Evolutionary conservation across 53 echinoderm and acorn worm species (phyloP).

Genomic region (Echinometra lucunter): DNA sequence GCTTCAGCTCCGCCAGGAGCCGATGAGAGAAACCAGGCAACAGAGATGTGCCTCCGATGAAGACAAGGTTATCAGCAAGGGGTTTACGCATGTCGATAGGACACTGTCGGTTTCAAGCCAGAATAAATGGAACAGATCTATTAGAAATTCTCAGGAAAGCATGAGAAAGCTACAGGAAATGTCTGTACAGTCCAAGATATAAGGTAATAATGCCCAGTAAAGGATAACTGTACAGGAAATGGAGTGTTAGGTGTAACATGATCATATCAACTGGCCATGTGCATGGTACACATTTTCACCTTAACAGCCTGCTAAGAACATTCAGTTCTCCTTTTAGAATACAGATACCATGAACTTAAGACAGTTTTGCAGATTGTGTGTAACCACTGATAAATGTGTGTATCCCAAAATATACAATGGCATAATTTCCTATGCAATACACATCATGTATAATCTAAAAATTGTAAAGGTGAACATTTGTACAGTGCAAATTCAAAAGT

Average conservation of each 20-base stretch:
- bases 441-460: too few relatives aligned
- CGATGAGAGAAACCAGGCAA: slow-evolving; percentile 91
- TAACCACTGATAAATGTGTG: too few relatives aligned
- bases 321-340: background rate
- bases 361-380: too few relatives aligned
- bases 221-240: too few relatives aligned
- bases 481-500: too few relatives aligned
- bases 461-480: too few relatives aligned
- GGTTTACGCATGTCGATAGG: slow-evolving; percentile 84
- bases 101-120: slow-evolving; percentile 72
- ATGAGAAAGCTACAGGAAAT: background rate
- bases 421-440: too few relatives aligned
- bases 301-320: background rate
- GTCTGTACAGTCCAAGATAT: too few relatives aligned
- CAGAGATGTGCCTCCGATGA: slow-evolving; percentile 87
- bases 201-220: too few relatives aligned
- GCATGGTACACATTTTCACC: background rate
- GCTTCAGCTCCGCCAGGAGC: slow-evolving; percentile 83
- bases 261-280: background rate
- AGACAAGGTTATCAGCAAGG: slow-evolving; percentile 81
- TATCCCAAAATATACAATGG: too few relatives aligned
- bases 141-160: background rate
- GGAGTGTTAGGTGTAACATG: too few relatives aligned
- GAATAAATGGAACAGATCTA: background rate
- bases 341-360: background rate